These are phyloP conservation scores for Autographa pulchrina DNA, from an alignment of 2,888 invertebrate genomes.

Conservation along the genomic window DNA sequence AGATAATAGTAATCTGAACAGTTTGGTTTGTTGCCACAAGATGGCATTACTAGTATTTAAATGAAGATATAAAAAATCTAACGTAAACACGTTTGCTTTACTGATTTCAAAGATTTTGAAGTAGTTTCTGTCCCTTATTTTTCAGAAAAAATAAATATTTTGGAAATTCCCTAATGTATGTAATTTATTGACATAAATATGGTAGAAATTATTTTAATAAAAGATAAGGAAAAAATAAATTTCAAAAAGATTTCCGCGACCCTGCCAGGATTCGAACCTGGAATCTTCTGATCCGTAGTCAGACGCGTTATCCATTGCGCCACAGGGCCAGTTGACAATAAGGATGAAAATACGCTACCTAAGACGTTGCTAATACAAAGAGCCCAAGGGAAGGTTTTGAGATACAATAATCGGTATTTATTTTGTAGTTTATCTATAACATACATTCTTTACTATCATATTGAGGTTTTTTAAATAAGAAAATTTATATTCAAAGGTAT, in stretches of 20 bases:
- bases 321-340: slow-evolving; percentile 83
- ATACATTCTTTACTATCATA: neutral
- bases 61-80: neutral
- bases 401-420: neutral
- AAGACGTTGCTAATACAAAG: slow-evolving; percentile 10
- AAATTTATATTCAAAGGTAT: slow-evolving; percentile 28
- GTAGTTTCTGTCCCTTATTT: neutral
- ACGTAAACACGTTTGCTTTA: neutral
- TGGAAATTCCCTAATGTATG: neutral
- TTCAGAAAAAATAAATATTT: neutral
- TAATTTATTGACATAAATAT: neutral
- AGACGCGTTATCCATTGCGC: slow-evolving; percentile 92
- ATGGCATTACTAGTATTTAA: slow-evolving; percentile 1
- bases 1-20: neutral
- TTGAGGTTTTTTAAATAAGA: slow-evolving; percentile 2
- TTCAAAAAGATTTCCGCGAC: slow-evolving; percentile 71
- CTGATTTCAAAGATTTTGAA: neutral
- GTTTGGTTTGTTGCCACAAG: neutral
- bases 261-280: slow-evolving; percentile 92
- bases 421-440: too few species aligned
- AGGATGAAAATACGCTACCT: slow-evolving; percentile 54
- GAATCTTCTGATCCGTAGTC: slow-evolving; percentile 93
- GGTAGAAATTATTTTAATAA: slow-evolving; percentile 14
- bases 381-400: neutral
- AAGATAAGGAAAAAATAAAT: slow-evolving; percentile 44